Percentiles rank a stretch among this genome's conserved stretches.
phyloP scores from a whole-genome alignment of 2,113 vertebrate genomes.

The Silurus glanis region DNA sequence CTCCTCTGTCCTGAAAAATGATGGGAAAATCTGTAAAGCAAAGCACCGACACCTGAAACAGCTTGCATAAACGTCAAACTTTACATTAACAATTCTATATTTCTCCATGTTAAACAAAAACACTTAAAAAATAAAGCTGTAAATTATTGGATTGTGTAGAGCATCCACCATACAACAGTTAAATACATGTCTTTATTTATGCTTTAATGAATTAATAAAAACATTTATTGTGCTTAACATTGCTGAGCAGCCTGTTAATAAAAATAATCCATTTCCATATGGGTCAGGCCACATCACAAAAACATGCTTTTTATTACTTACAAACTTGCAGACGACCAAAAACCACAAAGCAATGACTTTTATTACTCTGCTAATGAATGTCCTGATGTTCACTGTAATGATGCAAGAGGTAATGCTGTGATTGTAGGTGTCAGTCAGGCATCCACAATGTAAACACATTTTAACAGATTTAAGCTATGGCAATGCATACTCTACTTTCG shows the following conservation, averaged over 20 bases:
- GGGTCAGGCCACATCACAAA: not conserved
- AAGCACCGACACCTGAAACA: not conserved
- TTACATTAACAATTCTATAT: not conserved
- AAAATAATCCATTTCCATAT: not conserved
- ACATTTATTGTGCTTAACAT: too few relatives aligned
- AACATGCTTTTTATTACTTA: not conserved
- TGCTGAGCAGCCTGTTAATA: not conserved
- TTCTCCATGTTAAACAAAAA: not conserved
- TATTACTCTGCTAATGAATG: not conserved
- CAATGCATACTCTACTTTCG: not conserved
- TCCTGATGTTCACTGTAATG: not conserved
- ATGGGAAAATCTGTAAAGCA: not conserved
- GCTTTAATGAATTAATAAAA: not conserved
- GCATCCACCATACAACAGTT: not conserved
- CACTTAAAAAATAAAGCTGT: not conserved
- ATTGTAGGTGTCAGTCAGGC: not conserved
- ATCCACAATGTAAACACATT: not conserved
- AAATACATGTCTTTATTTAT: not conserved
- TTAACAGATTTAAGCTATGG: not conserved
- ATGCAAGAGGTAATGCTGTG: not conserved
- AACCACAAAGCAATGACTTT: not conserved
- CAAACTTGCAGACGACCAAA: not conserved
- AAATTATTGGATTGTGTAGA: not conserved
- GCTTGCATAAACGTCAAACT: not conserved
- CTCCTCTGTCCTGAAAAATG: not conserved